phyloP scores from a whole-genome alignment of 2,113 vertebrate species.

The Catharus minimus region DNA sequence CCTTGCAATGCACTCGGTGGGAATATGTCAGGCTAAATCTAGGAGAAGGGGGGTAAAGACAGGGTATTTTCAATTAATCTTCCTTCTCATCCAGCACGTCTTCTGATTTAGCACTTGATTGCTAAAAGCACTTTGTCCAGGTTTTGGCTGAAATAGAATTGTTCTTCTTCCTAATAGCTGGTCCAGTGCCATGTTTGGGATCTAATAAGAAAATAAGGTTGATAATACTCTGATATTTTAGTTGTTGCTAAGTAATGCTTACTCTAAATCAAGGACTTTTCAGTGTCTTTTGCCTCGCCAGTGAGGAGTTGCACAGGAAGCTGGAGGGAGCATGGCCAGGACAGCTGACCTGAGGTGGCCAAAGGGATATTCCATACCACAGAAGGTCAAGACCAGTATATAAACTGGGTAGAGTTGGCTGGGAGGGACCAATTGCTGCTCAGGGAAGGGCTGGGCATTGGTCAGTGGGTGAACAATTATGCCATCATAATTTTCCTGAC shows the following conservation, averaged over 20 bases:
- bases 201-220: background rate
- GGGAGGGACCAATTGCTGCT: background rate
- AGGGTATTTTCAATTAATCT: background rate
- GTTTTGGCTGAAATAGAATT: background rate
- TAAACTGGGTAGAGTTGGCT: background rate
- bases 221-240: background rate
- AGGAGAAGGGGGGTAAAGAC: background rate
- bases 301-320: background rate
- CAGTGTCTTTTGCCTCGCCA: background rate
- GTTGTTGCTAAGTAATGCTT: background rate
- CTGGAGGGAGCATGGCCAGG: background rate
- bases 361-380: accelerated
- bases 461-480: background rate
- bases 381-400: background rate
- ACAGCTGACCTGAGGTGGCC: background rate
- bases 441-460: background rate
- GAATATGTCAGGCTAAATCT: background rate
- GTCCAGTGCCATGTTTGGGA: background rate
- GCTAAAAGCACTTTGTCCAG: background rate
- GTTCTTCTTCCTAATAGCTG: background rate
- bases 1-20: background rate
- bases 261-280: background rate
- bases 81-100: background rate
- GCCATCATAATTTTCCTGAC: background rate
- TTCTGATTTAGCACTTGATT: background rate